Percentiles rank a stretch among this genome's conserved stretches.
These are phyloP conservation scores for human (Homo sapiens) DNA, from an alignment of 2,113 vertebrate genomes.

Conservation along the genomic window GRCh38 chr12:89690001-89690500, in stretches of 20 bases:
- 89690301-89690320: conserved; percentile 10
- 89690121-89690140: background rate
- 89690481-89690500: background rate
- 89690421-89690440: background rate
- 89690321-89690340: background rate
- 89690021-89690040: background rate
- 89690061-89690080: background rate
- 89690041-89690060: background rate
- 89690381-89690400: background rate
- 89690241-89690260: conserved; percentile 4
- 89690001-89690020: background rate
- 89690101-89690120: background rate
- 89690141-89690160: background rate
- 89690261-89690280: background rate
- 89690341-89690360: background rate
- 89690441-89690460: background rate
- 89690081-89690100: conserved; percentile 1
- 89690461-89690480: background rate
- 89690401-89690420: background rate
- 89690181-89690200: conserved; percentile 32
- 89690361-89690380: conserved; percentile 25
- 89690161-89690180: background rate
- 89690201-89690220: background rate
- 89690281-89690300: background rate
- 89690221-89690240: background rate